Conservation (phyloP, 1,140 invertebrate genomes). For the Cydia pomonella region DNA sequence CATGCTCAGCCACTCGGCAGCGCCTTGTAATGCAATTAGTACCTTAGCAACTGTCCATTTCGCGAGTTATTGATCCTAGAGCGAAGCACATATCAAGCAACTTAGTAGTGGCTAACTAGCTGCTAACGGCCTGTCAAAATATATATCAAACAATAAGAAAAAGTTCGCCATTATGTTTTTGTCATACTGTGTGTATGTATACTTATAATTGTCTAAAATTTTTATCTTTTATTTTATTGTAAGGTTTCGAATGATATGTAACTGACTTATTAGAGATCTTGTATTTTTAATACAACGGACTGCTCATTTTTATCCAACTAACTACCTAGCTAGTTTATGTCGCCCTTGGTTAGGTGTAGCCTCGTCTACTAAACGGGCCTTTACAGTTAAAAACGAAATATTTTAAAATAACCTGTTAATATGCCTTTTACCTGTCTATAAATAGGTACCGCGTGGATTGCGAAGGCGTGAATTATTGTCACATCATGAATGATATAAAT, state of each 20-base stretch:
- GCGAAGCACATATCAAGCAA: neutral
- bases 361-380: neutral
- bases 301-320: too few species aligned
- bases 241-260: too few species aligned
- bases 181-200: too few species aligned
- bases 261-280: too few species aligned
- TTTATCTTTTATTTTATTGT: too few species aligned
- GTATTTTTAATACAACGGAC: too few species aligned
- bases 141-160: too few species aligned
- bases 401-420: neutral
- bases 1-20: neutral
- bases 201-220: too few species aligned
- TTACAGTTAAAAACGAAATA: neutral
- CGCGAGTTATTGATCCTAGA: conserved; percentile 28
- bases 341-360: neutral
- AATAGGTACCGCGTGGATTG: neutral
- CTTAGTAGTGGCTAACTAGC: neutral
- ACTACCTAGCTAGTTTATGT: too few species aligned
- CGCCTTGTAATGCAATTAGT: conserved; percentile 32
- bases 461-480: conserved; percentile 1
- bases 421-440: neutral
- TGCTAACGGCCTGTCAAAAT: neutral
- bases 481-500: neutral
- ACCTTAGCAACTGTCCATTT: conserved; percentile 22
- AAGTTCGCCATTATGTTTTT: too few species aligned